A percentile compares a stretch with the other conserved stretches of the same genome.
Evolutionary conservation across 2,797 vertebrate species (phyloP).

Genomic region (Lepidocolaptes lacrymiger): DNA sequence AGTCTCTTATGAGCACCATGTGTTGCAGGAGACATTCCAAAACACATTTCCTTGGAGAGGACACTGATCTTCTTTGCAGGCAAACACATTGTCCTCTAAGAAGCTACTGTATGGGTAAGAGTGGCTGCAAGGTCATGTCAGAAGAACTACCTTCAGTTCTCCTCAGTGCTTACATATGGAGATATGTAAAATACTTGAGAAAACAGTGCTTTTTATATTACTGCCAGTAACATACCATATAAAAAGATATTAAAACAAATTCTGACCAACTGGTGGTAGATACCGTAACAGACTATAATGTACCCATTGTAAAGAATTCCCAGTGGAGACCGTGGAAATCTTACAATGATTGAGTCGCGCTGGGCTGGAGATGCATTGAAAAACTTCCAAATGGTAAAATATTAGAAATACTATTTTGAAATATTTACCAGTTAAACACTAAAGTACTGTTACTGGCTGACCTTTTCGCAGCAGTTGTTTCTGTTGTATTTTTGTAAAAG

Average conservation of each 20-base stretch:
- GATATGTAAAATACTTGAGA: conserved; percentile 67
- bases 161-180: conserved; percentile 63
- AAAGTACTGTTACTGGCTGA: conserved; percentile 74
- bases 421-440: conserved; percentile 82
- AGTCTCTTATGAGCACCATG: background rate
- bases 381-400: conserved; percentile 81
- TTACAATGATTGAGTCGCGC: conserved; percentile 74
- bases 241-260: conserved; percentile 79
- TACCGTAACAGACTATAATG: conserved; percentile 74
- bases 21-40: background rate
- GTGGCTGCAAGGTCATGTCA: conserved; percentile 53
- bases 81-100: conserved; percentile 16
- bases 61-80: conserved; percentile 14
- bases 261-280: conserved; percentile 69
- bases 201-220: conserved; percentile 72
- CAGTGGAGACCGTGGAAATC: conserved; percentile 71
- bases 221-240: conserved; percentile 71
- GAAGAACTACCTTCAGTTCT: conserved; percentile 58
- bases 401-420: conserved; percentile 78
- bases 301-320: conserved; percentile 78
- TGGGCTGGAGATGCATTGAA: conserved; percentile 74
- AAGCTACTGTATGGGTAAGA: conserved; percentile 39
- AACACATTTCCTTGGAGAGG: conserved; percentile 28
- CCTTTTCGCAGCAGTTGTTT: conserved; percentile 72
- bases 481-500: conserved; percentile 73